These are phyloP conservation scores for Platycercus adscitus DNA, from an alignment of 2,113 vertebrate species.

Conservation along the genomic window DNA sequence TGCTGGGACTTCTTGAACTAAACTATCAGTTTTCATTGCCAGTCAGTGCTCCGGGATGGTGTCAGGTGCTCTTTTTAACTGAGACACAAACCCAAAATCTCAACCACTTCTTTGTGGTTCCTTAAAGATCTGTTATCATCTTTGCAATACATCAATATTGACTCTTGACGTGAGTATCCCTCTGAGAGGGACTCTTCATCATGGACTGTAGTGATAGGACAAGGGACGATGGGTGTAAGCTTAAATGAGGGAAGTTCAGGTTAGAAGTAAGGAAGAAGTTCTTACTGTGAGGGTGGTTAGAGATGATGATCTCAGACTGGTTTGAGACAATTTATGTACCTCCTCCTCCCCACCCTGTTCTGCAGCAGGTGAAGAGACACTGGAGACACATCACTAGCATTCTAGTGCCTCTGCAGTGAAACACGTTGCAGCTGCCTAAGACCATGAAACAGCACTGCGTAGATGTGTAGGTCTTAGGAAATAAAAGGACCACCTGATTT, in stretches of 20 bases:
- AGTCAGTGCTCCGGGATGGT: background rate
- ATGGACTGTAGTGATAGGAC: background rate
- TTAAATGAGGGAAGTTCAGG: background rate
- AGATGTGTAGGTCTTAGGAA: background rate
- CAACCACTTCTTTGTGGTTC: background rate
- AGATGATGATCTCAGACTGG: background rate
- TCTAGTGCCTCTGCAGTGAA: background rate
- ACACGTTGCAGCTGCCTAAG: background rate
- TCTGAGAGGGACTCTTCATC: background rate
- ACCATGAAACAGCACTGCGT: background rate
- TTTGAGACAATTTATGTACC: background rate
- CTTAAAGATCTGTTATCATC: background rate
- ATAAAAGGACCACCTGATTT: background rate
- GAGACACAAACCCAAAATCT: background rate
- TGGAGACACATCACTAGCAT: background rate
- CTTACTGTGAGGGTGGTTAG: background rate
- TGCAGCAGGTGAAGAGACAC: background rate
- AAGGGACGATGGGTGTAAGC: background rate
- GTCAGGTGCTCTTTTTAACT: background rate
- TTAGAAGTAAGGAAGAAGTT: background rate
- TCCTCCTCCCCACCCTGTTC: background rate
- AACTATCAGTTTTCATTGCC: background rate
- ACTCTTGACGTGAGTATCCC: background rate
- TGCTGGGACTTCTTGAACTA: background rate
- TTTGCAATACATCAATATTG: background rate